Conservation (phyloP, 2,888 invertebrate species). For the Eledona agricola region DNA sequence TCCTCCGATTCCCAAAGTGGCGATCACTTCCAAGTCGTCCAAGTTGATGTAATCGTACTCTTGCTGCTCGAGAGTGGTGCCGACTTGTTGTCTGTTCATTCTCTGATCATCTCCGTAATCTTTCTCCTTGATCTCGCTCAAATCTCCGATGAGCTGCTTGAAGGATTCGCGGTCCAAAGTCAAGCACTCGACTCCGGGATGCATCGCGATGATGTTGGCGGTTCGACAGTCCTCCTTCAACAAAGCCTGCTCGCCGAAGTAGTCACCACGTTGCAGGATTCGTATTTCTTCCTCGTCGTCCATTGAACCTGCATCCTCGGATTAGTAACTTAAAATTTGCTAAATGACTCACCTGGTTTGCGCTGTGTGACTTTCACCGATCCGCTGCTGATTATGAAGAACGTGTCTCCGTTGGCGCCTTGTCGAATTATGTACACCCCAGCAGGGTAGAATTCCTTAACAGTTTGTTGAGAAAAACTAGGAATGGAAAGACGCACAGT, state of each 20-base stretch:
- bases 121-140: slow-evolving; percentile 77
- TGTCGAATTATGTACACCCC: slow-evolving; percentile 73
- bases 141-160: slow-evolving; percentile 77
- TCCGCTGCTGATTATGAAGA: slow-evolving; percentile 72
- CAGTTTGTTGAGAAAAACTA: slow-evolving; percentile 8
- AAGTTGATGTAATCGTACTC: slow-evolving; percentile 61
- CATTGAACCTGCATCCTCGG: slow-evolving; percentile 54
- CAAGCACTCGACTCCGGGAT: slow-evolving; percentile 71
- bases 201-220: slow-evolving; percentile 73
- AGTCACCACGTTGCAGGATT: slow-evolving; percentile 68
- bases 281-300: slow-evolving; percentile 67
- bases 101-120: slow-evolving; percentile 75
- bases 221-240: slow-evolving; percentile 73
- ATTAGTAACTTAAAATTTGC: slow-evolving; percentile 38
- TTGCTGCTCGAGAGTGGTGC: slow-evolving; percentile 43
- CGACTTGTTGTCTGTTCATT: slow-evolving; percentile 58
- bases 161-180: slow-evolving; percentile 75
- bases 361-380: slow-evolving; percentile 66
- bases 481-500: neutral
- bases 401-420: slow-evolving; percentile 71
- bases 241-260: slow-evolving; percentile 74
- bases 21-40: slow-evolving; percentile 71
- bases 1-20: slow-evolving; percentile 76
- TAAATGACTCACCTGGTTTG: slow-evolving; percentile 54
- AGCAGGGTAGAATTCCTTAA: slow-evolving; percentile 70